These are phyloP conservation scores for Drosophila ercepeae DNA, from an alignment of 1,140 invertebrate genomes.

Conservation along the genomic window DNA sequence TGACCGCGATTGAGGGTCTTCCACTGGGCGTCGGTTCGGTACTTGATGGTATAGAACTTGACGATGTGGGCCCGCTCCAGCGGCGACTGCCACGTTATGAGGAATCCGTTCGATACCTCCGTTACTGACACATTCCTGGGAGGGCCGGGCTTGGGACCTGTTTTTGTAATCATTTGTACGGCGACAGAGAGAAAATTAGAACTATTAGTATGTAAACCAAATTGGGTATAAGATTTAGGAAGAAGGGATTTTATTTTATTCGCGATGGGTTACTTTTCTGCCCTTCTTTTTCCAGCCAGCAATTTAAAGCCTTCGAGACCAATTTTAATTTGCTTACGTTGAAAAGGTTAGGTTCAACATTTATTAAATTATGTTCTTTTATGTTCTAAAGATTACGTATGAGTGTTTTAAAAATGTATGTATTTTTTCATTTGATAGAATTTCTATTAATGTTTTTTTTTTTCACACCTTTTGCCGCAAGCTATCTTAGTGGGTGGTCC, in stretches of 20 bases:
- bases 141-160: conserved; percentile 94
- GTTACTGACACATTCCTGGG: conserved; percentile 94
- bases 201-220: conserved; percentile 34
- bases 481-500: too few species aligned
- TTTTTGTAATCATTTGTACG: conserved; percentile 1
- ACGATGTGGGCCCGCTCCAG: conserved; percentile 90
- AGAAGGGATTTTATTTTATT: neutral
- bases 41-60: conserved; percentile 96
- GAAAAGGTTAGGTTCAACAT: conserved; percentile 26
- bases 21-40: conserved; percentile 93
- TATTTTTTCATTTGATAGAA: neutral
- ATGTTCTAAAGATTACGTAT: neutral
- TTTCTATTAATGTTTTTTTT: too few species aligned
- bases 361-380: neutral
- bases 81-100: conserved; percentile 95
- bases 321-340: conserved; percentile 10
- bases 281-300: conserved; percentile 35
- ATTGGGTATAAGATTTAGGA: neutral
- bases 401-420: neutral
- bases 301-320: conserved; percentile 17
- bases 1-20: conserved; percentile 93
- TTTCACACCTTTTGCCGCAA: too few species aligned
- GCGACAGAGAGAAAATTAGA: neutral
- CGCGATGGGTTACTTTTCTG: conserved; percentile 5
- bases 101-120: conserved; percentile 93